phyloP scores from a whole-genome alignment of 2,888 invertebrate species.

The Neria commutata region DNA sequence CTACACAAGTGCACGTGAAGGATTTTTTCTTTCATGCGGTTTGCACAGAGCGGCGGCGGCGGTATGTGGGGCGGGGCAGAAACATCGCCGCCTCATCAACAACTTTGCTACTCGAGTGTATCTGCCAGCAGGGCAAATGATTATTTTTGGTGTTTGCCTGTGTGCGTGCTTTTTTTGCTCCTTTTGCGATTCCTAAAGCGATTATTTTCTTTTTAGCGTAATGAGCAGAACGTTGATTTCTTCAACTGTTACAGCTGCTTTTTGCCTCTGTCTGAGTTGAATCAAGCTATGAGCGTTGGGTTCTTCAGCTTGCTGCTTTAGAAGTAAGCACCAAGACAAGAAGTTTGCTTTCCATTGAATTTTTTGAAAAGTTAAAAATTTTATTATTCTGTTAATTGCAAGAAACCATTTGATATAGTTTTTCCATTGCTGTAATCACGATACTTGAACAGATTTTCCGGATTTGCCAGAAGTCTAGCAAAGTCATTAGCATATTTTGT shows the following conservation, averaged over 20 bases:
- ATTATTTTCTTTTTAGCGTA: constrained; percentile 3
- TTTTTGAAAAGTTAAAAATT: too few relatives aligned
- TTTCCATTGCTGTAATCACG: too few relatives aligned
- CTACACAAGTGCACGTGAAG: constrained; percentile 33
- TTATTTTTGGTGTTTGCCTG: neutral
- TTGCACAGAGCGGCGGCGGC: neutral
- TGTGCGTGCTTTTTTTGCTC: neutral
- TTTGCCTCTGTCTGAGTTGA: too few relatives aligned
- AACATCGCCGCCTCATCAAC: constrained; percentile 1
- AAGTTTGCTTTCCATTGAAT: too few relatives aligned
- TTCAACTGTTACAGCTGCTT: neutral
- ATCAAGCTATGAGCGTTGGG: too few relatives aligned
- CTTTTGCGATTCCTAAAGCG: neutral
- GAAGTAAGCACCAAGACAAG: too few relatives aligned
- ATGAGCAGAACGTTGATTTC: constrained; percentile 1
- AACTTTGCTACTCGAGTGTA: neutral
- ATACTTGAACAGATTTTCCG: too few relatives aligned
- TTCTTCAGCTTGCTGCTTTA: too few relatives aligned
- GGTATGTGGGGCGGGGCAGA: neutral
- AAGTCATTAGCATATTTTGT: too few relatives aligned
- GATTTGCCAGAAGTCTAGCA: too few relatives aligned
- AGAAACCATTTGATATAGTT: too few relatives aligned
- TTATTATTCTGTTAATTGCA: too few relatives aligned
- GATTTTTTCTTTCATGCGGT: constrained; percentile 1
- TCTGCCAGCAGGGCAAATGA: neutral